Evolutionary conservation across 1,140 invertebrate genomes (phyloP), one percentile per base, ranked within the genome.

Genomic region (Euglossa dilemma): DNA sequence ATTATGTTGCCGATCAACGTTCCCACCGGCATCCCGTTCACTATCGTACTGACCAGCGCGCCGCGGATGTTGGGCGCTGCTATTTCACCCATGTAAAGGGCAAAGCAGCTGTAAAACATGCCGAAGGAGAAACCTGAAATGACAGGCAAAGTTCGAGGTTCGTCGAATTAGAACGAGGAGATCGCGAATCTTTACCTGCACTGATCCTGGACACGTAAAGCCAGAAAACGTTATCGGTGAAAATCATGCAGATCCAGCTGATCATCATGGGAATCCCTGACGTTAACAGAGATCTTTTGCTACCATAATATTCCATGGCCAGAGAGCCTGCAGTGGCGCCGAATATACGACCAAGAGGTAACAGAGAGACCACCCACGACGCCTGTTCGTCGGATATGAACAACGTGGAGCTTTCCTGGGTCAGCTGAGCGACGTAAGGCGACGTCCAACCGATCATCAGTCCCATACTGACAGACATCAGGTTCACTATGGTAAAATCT

Each of bases 1-100:
- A 97, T 94, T 63, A 95, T 93, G 91, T 97, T 97, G 52, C 96
- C 96, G 7, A 96, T 91, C 59, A 97, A 92, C 84, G 97, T 97
- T 6, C 97, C 97, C 23, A 97, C 56, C 0, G 91, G 90, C 9
- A 88, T 11, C 7, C 90, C 89, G 14, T 90, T 89, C 25, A 84
- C 59, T 67, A 96, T 95, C 11, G 96, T 93, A 20, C 96, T 95
- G 1, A 96, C 95, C 91, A 97, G 94, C 8, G 95, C 94, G 0
- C 97, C 97, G 18, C 97, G 93, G 4, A 97, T 95, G 66, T 95
- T 94, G 86, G 95, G 92, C 57, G 95, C 93, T 81, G 96, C 94
- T 84, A 97, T 95, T 94, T 96, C 96, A 70, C 96, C 95, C 50
- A 97, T 92, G 89, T 96, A 97, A 91, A 97, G 95, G 0, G 96